Base-by-base conservation (phyloP, 2,888 invertebrate genomes). In the Tipula unca region DNA sequence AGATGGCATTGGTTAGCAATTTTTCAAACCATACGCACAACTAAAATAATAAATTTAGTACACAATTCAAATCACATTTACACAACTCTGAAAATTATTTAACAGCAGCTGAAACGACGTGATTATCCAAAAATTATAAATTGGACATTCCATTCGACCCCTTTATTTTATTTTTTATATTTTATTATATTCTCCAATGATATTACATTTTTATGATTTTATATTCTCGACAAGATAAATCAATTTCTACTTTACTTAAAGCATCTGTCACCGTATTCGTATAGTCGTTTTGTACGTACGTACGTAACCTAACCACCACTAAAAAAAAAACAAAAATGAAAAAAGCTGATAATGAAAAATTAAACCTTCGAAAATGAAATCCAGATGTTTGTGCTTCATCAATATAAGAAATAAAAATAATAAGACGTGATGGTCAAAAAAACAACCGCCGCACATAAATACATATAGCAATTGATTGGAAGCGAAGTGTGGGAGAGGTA, bases 361-460 rank as follows among this genome's bases (percentile, higher is more conserved):
- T 25, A 69, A 69, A 69, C 69, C 69, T 25, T 69, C 69, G 69
- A 25, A 69, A 69, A 69, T 69, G 14, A 69, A 69, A 69, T 69
- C 69, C 69, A 69, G 69, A 69, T 69, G 69, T 69, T 69, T 69
- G 6, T 69, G 69, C 69, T 69, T 25, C 69, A 69, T 69, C 69
- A 69, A 69, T 69, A 69, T 3, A 69, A 69, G 69, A 69, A 69
- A 69, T 69, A 69, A 69, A 69, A 69, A 69, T 69, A 69, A 69
- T 69, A 69, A 25, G 69, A 69, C 69, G 69, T 69, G 69, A 69
- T 69, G 69, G 69, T 69, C 69, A 69, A 69, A 69, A 69, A 69
- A 25, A 25, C 10, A 69, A 25, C 69, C 69, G 69, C 25, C 10
- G 25, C 25, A 69, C 69, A 20, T 17, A 17, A 10, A 25, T 10